Evolutionary conservation across 2,113 vertebrate species (phyloP), one percentile per base, ranked within the genome.

Genomic region (Saguinus imperator): DNA sequence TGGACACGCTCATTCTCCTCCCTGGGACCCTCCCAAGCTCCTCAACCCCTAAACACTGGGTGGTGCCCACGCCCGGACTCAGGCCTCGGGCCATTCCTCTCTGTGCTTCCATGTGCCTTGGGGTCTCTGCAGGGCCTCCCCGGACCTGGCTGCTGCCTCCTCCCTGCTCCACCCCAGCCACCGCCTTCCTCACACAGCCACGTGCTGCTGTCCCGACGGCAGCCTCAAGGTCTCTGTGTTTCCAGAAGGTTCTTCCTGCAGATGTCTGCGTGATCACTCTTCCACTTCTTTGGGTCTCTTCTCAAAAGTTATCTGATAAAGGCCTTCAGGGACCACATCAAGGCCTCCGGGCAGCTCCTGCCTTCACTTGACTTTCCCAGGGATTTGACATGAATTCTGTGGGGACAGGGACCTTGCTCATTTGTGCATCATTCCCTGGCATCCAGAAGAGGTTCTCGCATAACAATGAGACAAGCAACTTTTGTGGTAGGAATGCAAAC

Each of bases 401-500:
- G 5, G 64, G 8, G 20, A 25, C 27, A 0, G 17, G 55, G 35
- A 17, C 18, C 18, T 16, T 14, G 48, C 1, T 29, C 0, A 37
- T 10, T 14, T 12, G 25, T 37, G 50, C 25, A 18, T 50, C 43
- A 10, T 7, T 29, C 66, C 40, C n/a, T 6, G 8, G 52, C n/a
- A 6, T 37, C 27, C 75, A 12, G 40, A 20, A 77, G 80, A 68
- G 76, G 2, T 35, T 35, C 21, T 11, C 25, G 25, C 40, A 0
- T 4, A 21, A 70, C 37, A 9, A 1, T 3, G 3, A 0, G 3
- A 11, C 12, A 35, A n/a, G 0, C 10, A 11, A 5, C 35, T 9
- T 12, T 14, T 6, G 14, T 3, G 20, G 27, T 2, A 5, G 3
- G 7, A 68, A n/a, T 2, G 17, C 37, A 29, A 50, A 32, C 35